Conservation (phyloP, 2,113 vertebrate species). For the Heteronetta atricapilla region DNA sequence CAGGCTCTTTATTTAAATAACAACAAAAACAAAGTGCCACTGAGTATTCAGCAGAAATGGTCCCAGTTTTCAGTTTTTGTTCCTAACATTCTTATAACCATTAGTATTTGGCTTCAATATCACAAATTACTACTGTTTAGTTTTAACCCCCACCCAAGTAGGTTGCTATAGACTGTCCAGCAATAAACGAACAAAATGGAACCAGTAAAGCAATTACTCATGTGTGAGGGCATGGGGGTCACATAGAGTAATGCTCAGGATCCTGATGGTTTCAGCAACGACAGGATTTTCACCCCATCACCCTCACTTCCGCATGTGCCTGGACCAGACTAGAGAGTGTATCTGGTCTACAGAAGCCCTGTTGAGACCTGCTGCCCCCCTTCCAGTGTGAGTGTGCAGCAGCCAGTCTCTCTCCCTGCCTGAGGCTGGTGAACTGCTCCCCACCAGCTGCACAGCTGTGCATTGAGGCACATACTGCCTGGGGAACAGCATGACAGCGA, state of each 20-base stretch:
- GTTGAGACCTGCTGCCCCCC: not conserved
- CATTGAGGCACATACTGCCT: not conserved
- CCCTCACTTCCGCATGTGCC: accelerated
- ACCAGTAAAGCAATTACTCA: not conserved
- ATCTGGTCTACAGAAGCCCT: not conserved
- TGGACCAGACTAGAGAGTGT: not conserved
- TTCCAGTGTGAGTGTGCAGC: not conserved
- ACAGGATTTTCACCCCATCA: not conserved
- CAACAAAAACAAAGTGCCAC: not conserved
- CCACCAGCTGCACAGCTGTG: not conserved
- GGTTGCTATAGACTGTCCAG: not conserved
- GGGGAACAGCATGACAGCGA: not conserved
- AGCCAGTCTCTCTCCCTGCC: not conserved
- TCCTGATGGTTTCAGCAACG: not conserved
- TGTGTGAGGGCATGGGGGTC: accelerated
- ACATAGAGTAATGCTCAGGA: not conserved
- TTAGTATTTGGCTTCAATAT: not conserved
- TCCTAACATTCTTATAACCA: not conserved
- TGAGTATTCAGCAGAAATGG: not conserved
- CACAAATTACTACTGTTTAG: not conserved
- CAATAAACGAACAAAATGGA: not conserved
- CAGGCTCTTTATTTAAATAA: not conserved
- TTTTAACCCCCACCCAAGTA: not conserved
- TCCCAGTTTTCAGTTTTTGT: not conserved
- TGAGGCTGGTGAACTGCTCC: not conserved